These are phyloP conservation scores for Sclerurus mexicanus DNA, from an alignment of 2,113 vertebrate species.

Conservation along the genomic window DNA sequence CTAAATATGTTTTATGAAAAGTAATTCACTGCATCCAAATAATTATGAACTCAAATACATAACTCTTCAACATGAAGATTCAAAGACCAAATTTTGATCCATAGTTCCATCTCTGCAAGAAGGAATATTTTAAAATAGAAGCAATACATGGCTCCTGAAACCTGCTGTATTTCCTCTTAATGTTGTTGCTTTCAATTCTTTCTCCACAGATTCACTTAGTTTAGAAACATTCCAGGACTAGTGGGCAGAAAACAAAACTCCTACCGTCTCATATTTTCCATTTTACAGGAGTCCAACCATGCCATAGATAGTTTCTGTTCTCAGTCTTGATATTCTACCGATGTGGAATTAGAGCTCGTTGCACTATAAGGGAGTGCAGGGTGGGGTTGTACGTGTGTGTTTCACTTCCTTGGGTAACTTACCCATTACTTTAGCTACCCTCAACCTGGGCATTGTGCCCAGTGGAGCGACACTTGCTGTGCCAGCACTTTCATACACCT, in stretches of 20 bases:
- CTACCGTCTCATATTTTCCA: constrained; percentile 1
- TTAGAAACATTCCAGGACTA: not conserved
- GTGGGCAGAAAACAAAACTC: constrained; percentile 2
- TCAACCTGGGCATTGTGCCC: not conserved
- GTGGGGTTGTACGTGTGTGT: not conserved
- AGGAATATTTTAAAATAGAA: not conserved
- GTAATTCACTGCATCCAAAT: not conserved
- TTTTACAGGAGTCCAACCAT: not conserved
- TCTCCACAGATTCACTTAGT: not conserved
- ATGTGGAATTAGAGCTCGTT: constrained; percentile 30
- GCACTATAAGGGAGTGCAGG: not conserved
- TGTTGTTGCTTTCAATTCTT: not conserved
- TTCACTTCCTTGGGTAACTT: not conserved
- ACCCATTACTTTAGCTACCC: not conserved
- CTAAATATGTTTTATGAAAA: not conserved
- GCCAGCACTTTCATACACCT: not conserved
- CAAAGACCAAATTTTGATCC: not conserved
- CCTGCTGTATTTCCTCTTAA: not conserved
- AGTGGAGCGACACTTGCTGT: not conserved
- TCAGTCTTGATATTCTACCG: not conserved
- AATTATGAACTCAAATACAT: not conserved
- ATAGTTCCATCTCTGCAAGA: not conserved
- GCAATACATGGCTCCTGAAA: not conserved
- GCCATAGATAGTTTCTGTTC: constrained; percentile 26
- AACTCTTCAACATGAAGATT: not conserved